A percentile compares a stretch with the other conserved stretches of the same genome.
Conservation (phyloP, 2,888 invertebrate species). For the Troides aeacus region DNA sequence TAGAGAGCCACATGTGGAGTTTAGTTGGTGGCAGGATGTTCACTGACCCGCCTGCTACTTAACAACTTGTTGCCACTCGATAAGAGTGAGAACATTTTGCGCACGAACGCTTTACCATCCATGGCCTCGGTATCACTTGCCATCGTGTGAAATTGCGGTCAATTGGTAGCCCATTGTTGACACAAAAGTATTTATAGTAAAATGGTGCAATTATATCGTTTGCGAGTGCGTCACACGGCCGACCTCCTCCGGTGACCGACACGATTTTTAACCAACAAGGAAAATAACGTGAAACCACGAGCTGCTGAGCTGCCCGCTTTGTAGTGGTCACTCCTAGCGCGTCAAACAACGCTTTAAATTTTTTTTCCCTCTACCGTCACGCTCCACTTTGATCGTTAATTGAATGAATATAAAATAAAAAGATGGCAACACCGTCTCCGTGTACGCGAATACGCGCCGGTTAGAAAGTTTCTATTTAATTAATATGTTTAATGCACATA, state of each 20-base stretch:
- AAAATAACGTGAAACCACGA: slow-evolving; percentile 19
- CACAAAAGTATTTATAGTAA: not conserved
- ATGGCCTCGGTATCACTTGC: too few relatives aligned
- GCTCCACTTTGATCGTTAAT: slow-evolving; percentile 20
- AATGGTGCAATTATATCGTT: slow-evolving; percentile 15
- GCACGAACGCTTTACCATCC: too few relatives aligned
- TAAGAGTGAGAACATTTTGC: too few relatives aligned
- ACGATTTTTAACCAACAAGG: slow-evolving; percentile 17
- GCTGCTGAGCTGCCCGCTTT: slow-evolving; percentile 7
- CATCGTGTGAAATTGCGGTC: too few relatives aligned
- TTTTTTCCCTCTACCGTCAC: slow-evolving; percentile 3
- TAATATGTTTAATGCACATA: not conserved
- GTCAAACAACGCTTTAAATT: not conserved
- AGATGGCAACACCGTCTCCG: not conserved
- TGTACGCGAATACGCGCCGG: too few relatives aligned
- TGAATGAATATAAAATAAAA: slow-evolving; percentile 15
- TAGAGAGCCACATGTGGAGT: too few relatives aligned
- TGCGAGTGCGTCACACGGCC: slow-evolving; percentile 4
- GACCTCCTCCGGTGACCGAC: slow-evolving; percentile 9
- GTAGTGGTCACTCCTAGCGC: slow-evolving; percentile 19
- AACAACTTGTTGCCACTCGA: too few relatives aligned
- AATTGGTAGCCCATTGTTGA: too few relatives aligned
- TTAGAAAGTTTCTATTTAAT: not conserved
- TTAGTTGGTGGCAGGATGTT: too few relatives aligned
- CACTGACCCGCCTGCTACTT: too few relatives aligned